Percentiles rank a stretch among this genome's conserved stretches.
These are phyloP conservation scores for Steatocranus sp. DNA, from an alignment of 2,797 vertebrate species.

Conservation along the genomic window DNA sequence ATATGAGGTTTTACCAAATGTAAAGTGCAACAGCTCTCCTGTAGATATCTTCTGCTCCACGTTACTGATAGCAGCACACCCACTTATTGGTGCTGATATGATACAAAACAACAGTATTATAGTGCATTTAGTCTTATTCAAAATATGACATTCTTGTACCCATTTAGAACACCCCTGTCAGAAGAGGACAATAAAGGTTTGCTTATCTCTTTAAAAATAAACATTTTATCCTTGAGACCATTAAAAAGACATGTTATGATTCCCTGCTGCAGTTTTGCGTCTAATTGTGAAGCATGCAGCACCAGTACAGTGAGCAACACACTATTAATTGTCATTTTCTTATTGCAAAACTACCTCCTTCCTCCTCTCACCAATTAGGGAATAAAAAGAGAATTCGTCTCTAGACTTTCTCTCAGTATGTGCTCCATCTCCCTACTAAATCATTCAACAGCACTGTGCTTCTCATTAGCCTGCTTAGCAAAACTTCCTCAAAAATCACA, in stretches of 20 bases:
- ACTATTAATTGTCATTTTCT: slow-evolving; percentile 58
- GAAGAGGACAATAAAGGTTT: not conserved
- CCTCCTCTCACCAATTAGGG: slow-evolving; percentile 80
- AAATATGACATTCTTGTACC: not conserved
- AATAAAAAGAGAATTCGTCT: slow-evolving; percentile 81
- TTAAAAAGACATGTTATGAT: slow-evolving; percentile 18
- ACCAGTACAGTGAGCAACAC: slow-evolving; percentile 26
- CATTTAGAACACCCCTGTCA: not conserved
- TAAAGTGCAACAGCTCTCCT: not conserved
- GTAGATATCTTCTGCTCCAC: not conserved
- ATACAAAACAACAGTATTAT: not conserved
- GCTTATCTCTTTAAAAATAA: not conserved
- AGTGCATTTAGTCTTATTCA: not conserved
- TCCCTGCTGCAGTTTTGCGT: slow-evolving; percentile 12
- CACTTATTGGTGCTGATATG: not conserved
- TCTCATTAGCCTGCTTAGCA: slow-evolving; percentile 92
- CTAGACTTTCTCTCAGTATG: slow-evolving; percentile 65
- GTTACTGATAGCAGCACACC: not conserved
- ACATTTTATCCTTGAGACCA: not conserved
- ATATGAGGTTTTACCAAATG: not conserved
- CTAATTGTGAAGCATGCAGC: slow-evolving; percentile 33
- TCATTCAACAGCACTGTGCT: slow-evolving; percentile 85
- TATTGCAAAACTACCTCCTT: slow-evolving; percentile 76
- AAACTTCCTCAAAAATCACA: slow-evolving; percentile 90
- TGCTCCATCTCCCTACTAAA: slow-evolving; percentile 77